Evolutionary conservation across 2,113 vertebrate species (phyloP).

Genomic region (Ia io): DNA sequence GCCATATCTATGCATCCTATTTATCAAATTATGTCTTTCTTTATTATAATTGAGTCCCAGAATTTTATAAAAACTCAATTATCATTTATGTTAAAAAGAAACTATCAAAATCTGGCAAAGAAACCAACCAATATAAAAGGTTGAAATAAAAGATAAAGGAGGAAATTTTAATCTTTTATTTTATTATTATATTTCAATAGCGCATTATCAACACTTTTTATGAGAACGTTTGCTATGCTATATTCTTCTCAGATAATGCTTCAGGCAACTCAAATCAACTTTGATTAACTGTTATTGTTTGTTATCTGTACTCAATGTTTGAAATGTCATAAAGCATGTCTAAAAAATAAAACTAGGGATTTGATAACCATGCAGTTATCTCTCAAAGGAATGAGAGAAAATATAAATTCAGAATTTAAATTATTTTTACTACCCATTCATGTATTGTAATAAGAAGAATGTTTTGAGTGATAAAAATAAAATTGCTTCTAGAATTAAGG

Average conservation of each 20-base stretch:
- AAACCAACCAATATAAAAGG: not conserved
- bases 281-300: slow-evolving; percentile 37
- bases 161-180: not conserved
- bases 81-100: not conserved
- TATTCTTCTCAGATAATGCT: slow-evolving; percentile 14
- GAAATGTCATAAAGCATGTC: not conserved
- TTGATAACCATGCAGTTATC: not conserved
- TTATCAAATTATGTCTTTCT: not conserved
- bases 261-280: not conserved
- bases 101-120: not conserved
- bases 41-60: not conserved
- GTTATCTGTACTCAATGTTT: not conserved
- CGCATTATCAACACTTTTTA: slow-evolving; percentile 8
- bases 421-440: not conserved
- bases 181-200: not conserved
- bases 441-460: not conserved
- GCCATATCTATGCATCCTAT: not conserved
- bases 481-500: not conserved
- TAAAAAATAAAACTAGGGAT: not conserved
- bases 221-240: not conserved
- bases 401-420: not conserved
- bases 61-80: not conserved
- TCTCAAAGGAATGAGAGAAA: not conserved
- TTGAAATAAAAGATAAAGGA: not conserved
- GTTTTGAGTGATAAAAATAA: not conserved